Percentiles rank a stretch among this genome's conserved stretches.
Evolutionary conservation across 2,113 vertebrate genomes (phyloP).

Genomic region (Uria lomvia): DNA sequence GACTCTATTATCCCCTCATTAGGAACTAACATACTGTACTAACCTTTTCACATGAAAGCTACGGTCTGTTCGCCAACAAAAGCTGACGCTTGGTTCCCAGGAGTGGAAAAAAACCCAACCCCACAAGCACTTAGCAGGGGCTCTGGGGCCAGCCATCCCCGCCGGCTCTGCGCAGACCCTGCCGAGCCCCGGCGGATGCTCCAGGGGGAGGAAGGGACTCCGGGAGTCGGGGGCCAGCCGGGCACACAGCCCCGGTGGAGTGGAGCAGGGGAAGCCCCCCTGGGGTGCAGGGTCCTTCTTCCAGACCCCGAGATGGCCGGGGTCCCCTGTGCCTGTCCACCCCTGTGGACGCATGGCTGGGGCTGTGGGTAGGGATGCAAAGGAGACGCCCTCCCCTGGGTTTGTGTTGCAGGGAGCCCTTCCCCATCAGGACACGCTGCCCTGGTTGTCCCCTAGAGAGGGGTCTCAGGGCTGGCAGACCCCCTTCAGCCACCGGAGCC

Average conservation of each 20-base stretch:
- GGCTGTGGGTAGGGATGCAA: neutral
- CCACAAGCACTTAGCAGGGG: neutral
- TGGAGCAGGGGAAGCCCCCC: neutral
- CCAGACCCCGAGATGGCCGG: rapidly evolving
- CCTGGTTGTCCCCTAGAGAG: neutral
- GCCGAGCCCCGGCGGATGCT: rapidly evolving
- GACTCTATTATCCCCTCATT: conserved; percentile 38
- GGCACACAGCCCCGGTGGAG: rapidly evolving
- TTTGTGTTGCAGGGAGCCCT: neutral
- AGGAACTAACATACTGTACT: conserved; percentile 51
- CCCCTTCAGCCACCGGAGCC: neutral
- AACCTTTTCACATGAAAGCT: conserved; percentile 55
- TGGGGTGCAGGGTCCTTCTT: neutral
- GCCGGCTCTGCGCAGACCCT: neutral
- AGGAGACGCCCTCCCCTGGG: neutral
- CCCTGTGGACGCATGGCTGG: no score
- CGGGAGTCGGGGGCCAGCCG: rapidly evolving
- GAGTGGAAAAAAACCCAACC: neutral
- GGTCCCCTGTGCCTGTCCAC: no score
- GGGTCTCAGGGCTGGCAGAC: neutral
- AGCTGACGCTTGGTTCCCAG: conserved; percentile 41
- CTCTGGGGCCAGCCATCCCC: neutral
- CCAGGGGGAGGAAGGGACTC: neutral
- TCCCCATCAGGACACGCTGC: neutral
- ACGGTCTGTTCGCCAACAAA: conserved; percentile 39